These are phyloP conservation scores for Xiphophorus couchianus DNA, from an alignment of 2,113 vertebrate genomes.

Conservation along the genomic window DNA sequence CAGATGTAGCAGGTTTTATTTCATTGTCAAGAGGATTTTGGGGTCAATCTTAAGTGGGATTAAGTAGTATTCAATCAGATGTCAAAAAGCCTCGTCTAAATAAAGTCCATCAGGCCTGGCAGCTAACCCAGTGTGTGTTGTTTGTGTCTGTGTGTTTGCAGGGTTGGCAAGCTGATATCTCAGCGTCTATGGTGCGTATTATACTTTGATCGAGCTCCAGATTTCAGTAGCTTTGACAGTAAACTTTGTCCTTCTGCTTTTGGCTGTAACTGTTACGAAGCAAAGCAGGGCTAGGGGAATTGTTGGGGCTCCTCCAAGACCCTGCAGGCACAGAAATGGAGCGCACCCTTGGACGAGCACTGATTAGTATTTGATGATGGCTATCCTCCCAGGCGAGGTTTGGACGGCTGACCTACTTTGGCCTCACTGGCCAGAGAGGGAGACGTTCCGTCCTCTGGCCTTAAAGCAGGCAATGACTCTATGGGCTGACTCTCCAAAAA, in stretches of 20 bases:
- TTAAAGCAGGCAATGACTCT: neutral
- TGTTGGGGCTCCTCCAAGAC: slow-evolving; percentile 22
- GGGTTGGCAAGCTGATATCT: neutral
- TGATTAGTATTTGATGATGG: slow-evolving; percentile 52
- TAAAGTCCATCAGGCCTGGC: too few species aligned
- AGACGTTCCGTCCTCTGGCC: slow-evolving; percentile 19
- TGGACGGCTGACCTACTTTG: slow-evolving; percentile 63
- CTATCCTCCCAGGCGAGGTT: slow-evolving; percentile 21
- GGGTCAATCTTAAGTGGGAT: too few species aligned
- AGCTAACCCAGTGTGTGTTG: too few species aligned
- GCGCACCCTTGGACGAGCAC: slow-evolving; percentile 41
- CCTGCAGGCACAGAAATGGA: slow-evolving; percentile 49
- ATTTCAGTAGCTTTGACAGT: slow-evolving; percentile 37
- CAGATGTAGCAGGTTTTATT: too few species aligned
- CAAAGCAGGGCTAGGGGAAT: neutral
- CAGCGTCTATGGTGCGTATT: slow-evolving; percentile 1
- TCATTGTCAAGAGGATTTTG: too few species aligned
- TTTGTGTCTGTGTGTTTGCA: too few species aligned
- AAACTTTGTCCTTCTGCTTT: slow-evolving; percentile 40
- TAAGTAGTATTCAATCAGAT: too few species aligned
- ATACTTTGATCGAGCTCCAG: slow-evolving; percentile 34
- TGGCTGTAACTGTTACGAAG: neutral
- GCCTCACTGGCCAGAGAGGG: slow-evolving; percentile 1
- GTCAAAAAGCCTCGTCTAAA: too few species aligned
- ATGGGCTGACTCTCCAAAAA: neutral